A percentile compares a stretch with the other conserved stretches of the same genome.
Evolutionary conservation across 2,113 vertebrate genomes (phyloP).

Genomic region (Chlorodrepanis virens): DNA sequence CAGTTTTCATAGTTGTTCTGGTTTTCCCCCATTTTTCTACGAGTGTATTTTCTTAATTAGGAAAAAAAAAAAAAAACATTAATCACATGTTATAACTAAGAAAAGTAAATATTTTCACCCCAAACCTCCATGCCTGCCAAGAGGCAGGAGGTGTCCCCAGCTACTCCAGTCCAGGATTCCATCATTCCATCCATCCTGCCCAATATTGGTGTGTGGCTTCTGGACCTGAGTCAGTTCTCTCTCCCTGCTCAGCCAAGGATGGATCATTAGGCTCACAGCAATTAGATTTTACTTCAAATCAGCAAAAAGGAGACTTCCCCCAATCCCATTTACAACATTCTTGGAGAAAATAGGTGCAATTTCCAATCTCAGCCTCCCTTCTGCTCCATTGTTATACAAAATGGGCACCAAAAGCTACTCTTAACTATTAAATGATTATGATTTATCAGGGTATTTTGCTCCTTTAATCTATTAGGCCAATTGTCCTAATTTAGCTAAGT

Average conservation of each 20-base stretch:
- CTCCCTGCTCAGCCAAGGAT: background rate
- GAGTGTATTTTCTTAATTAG: background rate
- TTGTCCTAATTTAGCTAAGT: conserved; percentile 48
- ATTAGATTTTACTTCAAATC: conserved; percentile 31
- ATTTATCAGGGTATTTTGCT: conserved; percentile 4
- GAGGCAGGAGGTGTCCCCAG: background rate
- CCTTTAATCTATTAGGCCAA: conserved; percentile 33
- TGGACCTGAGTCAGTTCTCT: background rate
- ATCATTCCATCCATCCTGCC: background rate
- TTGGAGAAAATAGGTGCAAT: background rate
- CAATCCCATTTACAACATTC: conserved; percentile 20
- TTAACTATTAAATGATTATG: conserved; percentile 44
- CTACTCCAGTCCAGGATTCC: background rate
- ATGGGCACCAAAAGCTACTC: conserved; percentile 13
- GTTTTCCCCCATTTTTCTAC: background rate
- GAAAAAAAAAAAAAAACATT: background rate
- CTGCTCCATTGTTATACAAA: background rate
- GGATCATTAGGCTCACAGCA: background rate
- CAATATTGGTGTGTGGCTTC: background rate
- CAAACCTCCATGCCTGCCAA: background rate
- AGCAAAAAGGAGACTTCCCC: background rate
- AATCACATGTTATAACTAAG: fast-evolving
- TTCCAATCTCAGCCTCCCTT: conserved; percentile 11
- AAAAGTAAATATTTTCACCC: background rate
- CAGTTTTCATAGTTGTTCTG: background rate